These are phyloP conservation scores for Drosophila neocordata DNA, from an alignment of 1,140 invertebrate genomes.

Conservation along the genomic window DNA sequence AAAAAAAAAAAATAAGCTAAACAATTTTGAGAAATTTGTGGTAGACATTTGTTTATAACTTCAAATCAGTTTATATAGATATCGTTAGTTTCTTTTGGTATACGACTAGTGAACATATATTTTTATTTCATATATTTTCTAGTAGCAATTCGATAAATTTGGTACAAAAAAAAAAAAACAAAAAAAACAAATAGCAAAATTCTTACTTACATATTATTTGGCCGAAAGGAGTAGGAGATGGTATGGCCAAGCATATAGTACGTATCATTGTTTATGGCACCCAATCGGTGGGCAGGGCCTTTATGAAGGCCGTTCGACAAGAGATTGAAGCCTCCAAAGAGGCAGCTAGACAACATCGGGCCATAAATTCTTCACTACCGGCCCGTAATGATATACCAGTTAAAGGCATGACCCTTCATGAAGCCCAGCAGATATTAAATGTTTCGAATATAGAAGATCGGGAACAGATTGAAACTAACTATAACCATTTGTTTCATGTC, in stretches of 20 bases:
- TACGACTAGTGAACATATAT: too few relatives aligned
- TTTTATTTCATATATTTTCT: too few relatives aligned
- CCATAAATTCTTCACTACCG: background rate
- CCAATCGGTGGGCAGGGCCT: conserved; percentile 49
- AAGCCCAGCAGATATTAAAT: conserved; percentile 57
- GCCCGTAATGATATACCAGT: conserved; percentile 4
- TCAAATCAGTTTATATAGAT: too few relatives aligned
- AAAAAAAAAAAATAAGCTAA: background rate
- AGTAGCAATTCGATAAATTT: too few relatives aligned
- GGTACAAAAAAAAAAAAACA: background rate
- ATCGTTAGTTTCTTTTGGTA: too few relatives aligned
- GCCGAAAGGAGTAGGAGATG: background rate
- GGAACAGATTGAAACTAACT: conserved; percentile 39
- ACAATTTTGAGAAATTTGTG: too few relatives aligned
- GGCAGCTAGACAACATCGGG: conserved; percentile 74
- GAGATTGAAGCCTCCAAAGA: conserved; percentile 54
- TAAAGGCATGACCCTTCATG: conserved; percentile 55
- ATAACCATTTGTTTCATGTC: conserved; percentile 92
- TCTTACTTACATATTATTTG: background rate
- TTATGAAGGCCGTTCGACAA: conserved; percentile 54
- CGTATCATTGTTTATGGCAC: conserved; percentile 42
- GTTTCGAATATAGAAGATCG: conserved; percentile 37
- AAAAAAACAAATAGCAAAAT: background rate
- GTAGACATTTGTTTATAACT: too few relatives aligned
- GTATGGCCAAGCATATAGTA: conserved; percentile 53